These are phyloP conservation scores for Spheniscus humboldti DNA, from an alignment of 2,797 vertebrate species.

Conservation along the genomic window DNA sequence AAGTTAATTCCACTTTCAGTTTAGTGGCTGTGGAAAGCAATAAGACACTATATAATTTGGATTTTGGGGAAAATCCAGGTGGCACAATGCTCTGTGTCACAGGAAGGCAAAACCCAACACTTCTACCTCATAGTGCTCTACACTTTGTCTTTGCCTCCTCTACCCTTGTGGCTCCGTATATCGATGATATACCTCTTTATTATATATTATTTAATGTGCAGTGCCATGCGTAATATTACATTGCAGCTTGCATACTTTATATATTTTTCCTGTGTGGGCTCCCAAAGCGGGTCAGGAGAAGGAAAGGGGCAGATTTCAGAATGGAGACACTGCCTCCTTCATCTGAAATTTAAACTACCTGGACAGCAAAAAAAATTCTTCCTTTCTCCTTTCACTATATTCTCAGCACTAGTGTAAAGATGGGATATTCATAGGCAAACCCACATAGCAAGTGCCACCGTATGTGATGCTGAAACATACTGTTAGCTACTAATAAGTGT, in stretches of 20 bases:
- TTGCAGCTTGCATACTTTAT: neutral
- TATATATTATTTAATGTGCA: neutral
- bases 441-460: neutral
- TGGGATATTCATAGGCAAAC: neutral
- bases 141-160: neutral
- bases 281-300: neutral
- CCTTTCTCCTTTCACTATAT: neutral
- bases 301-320: neutral
- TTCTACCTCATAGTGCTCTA: neutral
- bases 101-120: neutral
- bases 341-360: neutral
- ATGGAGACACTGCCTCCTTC: neutral
- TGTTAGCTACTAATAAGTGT: neutral
- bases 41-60: neutral
- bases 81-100: neutral
- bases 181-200: neutral
- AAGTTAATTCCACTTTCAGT: neutral
- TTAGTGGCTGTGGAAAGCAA: neutral
- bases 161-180: neutral
- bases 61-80: neutral
- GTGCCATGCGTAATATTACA: neutral
- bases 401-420: neutral
- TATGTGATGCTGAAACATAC: neutral
- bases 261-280: neutral
- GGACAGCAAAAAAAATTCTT: neutral